phyloP scores from a whole-genome alignment of 1,140 invertebrate genomes.

The Sarcophaga peregrina region DNA sequence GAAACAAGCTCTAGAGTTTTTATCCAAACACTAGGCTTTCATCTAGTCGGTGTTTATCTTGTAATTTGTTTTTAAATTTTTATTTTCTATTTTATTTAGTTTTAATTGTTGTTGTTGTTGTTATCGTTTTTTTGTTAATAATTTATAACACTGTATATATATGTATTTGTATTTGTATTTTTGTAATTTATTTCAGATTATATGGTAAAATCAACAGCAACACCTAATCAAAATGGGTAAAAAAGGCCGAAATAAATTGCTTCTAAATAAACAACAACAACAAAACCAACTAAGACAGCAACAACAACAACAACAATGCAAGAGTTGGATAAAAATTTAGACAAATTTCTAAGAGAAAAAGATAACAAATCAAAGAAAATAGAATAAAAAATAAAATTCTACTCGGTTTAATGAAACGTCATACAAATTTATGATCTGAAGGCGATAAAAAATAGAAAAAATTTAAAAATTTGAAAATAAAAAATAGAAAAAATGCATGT shows the following conservation, averaged over 20 bases:
- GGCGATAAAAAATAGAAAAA: background rate
- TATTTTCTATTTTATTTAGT: no score
- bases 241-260: background rate
- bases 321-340: no score
- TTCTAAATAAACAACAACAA: background rate
- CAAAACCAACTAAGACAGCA: background rate
- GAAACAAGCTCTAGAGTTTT: no score
- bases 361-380: no score
- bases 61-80: no score
- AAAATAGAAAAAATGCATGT: no score
- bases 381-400: background rate
- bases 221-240: background rate
- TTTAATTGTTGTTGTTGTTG: no score
- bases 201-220: background rate
- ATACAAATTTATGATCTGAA: constrained; percentile 10
- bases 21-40: no score
- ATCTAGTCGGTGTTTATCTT: no score
- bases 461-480: no score
- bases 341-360: no score
- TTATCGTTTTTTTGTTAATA: background rate
- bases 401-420: constrained; percentile 20
- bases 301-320: no score
- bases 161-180: background rate
- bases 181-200: background rate
- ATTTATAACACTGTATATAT: background rate